Conservation (phyloP, 2,888 invertebrate genomes). For the Andrena marginata region DNA sequence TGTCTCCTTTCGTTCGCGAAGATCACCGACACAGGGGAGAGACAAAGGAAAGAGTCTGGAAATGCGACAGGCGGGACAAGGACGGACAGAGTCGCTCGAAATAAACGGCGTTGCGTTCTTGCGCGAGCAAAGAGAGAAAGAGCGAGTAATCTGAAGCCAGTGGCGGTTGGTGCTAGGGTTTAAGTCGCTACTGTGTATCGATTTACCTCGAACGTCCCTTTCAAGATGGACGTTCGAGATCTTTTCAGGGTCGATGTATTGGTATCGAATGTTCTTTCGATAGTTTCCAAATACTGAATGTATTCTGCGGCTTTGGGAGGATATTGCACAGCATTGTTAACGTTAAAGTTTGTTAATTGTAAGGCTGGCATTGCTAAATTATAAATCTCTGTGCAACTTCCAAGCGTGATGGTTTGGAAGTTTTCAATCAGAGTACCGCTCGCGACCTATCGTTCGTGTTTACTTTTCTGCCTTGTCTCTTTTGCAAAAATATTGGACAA, state of each 20-base stretch:
- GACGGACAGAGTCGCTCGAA: slow-evolving; percentile 19
- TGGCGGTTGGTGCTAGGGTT: background rate
- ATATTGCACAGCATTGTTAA: no score
- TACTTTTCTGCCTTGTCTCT: no score
- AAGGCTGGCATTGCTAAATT: no score
- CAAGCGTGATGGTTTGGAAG: no score
- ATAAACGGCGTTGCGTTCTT: slow-evolving; percentile 39
- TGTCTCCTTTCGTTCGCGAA: slow-evolving; percentile 1
- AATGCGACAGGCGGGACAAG: slow-evolving; percentile 24
- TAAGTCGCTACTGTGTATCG: slow-evolving; percentile 27
- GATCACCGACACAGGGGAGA: background rate
- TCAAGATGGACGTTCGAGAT: slow-evolving; percentile 1
- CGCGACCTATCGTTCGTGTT: no score
- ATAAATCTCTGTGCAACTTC: no score
- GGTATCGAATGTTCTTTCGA: background rate
- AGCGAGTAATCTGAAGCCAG: slow-evolving; percentile 31
- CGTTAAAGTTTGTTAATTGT: no score
- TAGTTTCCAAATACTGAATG: background rate
- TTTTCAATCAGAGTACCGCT: no score
- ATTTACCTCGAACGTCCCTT: slow-evolving; percentile 27
- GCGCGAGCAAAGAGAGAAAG: slow-evolving; percentile 22
- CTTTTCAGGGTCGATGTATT: slow-evolving; percentile 9
- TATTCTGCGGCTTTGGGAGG: no score
- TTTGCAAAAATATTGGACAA: no score
- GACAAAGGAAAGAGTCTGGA: background rate